Base-by-base conservation (phyloP, 2,888 invertebrate species). In the Clanis bilineata region DNA sequence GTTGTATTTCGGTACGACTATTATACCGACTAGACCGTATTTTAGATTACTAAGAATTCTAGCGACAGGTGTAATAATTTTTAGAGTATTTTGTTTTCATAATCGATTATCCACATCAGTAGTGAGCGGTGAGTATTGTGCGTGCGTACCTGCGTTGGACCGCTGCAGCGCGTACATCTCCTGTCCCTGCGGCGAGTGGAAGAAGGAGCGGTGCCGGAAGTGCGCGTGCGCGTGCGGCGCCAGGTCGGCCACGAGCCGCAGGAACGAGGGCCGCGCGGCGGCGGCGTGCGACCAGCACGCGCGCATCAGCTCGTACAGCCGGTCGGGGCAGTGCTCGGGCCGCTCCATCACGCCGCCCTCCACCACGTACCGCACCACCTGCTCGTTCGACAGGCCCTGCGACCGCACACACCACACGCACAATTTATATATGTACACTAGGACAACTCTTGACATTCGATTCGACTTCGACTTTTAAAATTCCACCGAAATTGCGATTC, bases 301-400 rank as follows among this genome's bases (percentile, higher is more conserved):
- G 69, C 95, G 94, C 99, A 99, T 99, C 67, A 99, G 91, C 68
- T 95, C 94, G 88, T 97, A 98, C 83, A 99, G 92, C 72, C 96
- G 95, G 78, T 97, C 97, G 1, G 99, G 98, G 86, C 99, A 99
- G 85, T 98, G 97, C 85, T 97, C 97, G 0, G 99, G 99, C 64
- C 96, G 94, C 84, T 98, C 97, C 98, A 99, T 98, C 51, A 97
- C 96, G 59, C 97, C 96, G 57, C 98, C 97, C 73, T 97, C 97
- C 66, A 97, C 96, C 62, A 98, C 98, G 87, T 97, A 97, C 15
- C 96, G 94, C 67, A 98, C 86, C 60, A 97, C 98, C 92, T 99
- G 97, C 89, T 98, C 98, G 87, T 99, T 99, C 10, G 97, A 95
- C 67, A 97, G 90, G 9, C 97, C 97, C 94, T 96, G 90, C 43